These are phyloP conservation scores for Brachylomia viminalis DNA, from an alignment of 2,888 invertebrate species.

Conservation along the genomic window DNA sequence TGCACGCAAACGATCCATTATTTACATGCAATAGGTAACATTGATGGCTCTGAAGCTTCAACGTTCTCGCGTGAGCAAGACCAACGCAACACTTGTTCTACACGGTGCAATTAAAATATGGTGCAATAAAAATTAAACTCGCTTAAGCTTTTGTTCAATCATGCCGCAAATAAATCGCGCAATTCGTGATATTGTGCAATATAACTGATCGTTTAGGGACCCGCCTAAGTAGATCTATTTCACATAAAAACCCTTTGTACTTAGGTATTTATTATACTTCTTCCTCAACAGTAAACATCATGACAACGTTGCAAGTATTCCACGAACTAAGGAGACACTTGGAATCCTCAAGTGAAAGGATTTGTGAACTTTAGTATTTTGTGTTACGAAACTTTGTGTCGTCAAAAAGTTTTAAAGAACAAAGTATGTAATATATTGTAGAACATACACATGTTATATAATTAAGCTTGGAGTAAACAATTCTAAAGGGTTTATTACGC, in stretches of 20 bases:
- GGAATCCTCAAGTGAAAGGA: constrained; percentile 29
- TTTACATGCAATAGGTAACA: not conserved
- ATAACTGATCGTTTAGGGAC: not conserved
- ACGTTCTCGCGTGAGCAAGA: not conserved
- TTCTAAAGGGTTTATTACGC: constrained; percentile 24
- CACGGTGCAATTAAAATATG: not conserved
- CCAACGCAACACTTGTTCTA: not conserved
- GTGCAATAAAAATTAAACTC: not conserved
- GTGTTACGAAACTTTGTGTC: constrained; percentile 35
- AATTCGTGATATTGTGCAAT: not conserved
- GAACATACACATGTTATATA: constrained; percentile 30
- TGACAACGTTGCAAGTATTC: not conserved
- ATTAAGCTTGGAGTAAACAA: constrained; percentile 33
- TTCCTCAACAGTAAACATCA: constrained; percentile 13
- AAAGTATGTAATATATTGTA: constrained; percentile 41
- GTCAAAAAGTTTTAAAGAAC: constrained; percentile 32
- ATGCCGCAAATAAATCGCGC: not conserved
- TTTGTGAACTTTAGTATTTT: constrained; percentile 34
- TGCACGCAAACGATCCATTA: not conserved
- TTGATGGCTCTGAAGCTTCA: not conserved
- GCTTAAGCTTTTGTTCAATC: not conserved
- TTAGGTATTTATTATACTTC: not conserved
- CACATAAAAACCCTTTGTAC: not conserved
- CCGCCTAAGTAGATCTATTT: not conserved
- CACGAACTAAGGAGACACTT: constrained; percentile 15